A percentile compares a stretch with the other conserved stretches of the same genome.
Evolutionary conservation across 2,888 invertebrate species (phyloP).

Genomic region (Tinea pellionella): DNA sequence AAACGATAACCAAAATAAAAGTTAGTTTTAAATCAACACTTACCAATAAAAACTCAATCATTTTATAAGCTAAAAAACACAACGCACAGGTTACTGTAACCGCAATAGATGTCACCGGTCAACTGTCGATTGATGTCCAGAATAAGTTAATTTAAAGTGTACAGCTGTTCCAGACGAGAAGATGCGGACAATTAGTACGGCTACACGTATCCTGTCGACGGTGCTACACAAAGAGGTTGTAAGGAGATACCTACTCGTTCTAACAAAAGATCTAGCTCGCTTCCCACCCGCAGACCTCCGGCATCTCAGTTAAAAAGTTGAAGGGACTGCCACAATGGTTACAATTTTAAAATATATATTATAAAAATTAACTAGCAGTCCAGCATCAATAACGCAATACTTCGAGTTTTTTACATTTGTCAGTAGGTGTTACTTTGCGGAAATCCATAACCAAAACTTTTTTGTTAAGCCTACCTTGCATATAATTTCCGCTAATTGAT

Average conservation of each 20-base stretch:
- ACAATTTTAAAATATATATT: background rate
- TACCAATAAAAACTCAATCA: too few relatives aligned
- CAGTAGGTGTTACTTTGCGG: too few relatives aligned
- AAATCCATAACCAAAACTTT: too few relatives aligned
- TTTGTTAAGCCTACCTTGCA: too few relatives aligned
- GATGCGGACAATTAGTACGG: background rate
- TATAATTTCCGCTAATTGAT: too few relatives aligned
- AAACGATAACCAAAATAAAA: too few relatives aligned
- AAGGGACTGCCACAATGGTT: background rate
- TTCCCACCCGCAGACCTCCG: background rate
- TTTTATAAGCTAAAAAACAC: too few relatives aligned
- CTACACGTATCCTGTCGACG: background rate
- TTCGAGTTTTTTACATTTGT: too few relatives aligned
- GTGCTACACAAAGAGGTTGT: background rate
- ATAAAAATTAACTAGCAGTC: too few relatives aligned
- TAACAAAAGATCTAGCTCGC: conserved; percentile 3
- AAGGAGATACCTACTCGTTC: conserved; percentile 1
- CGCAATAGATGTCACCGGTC: background rate
- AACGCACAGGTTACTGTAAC: too few relatives aligned
- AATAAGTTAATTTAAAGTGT: background rate
- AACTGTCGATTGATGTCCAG: background rate
- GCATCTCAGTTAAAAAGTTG: background rate
- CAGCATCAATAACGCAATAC: too few relatives aligned
- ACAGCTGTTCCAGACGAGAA: conserved; percentile 1
- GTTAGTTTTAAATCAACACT: too few relatives aligned